A percentile compares a stretch with the other conserved stretches of the same genome.
Evolutionary conservation across 92 coral and sea anemone species (phyloP).

Genomic region (Palythoa heliodiscus): DNA sequence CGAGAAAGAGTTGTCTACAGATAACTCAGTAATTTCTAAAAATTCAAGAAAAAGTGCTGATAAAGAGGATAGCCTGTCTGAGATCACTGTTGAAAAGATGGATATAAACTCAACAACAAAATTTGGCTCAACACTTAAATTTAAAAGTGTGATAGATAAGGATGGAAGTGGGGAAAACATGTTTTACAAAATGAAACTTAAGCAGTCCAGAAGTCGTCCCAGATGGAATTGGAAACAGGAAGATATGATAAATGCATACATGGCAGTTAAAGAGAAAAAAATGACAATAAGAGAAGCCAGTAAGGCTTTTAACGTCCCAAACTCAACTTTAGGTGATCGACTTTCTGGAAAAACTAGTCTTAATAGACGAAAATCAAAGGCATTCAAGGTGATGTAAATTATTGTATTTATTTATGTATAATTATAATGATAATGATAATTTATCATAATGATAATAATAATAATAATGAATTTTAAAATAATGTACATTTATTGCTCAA

Average conservation of each 20-base stretch:
- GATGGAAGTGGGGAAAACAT: background rate
- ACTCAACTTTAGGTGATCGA: slow-evolving; percentile 3
- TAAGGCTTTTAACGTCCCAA: background rate
- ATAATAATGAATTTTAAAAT: no score
- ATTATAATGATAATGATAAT: no score
- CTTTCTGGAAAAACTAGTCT: background rate
- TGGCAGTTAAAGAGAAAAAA: background rate
- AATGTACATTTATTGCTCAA: no score
- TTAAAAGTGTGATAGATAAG: background rate
- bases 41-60: background rate
- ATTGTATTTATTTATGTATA: no score
- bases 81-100: background rate
- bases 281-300: slow-evolving; percentile 2
- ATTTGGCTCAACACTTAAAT: background rate
- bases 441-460: no score
- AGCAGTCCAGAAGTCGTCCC: background rate
- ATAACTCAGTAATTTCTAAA: background rate
- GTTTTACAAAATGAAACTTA: background rate
- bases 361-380: background rate
- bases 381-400: background rate
- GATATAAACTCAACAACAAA: background rate
- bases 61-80: background rate
- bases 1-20: background rate
- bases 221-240: slow-evolving; percentile 1
- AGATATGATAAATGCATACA: background rate